Conservation (phyloP, 1,140 invertebrate genomes). For the Hydropsyche tenuis region DNA sequence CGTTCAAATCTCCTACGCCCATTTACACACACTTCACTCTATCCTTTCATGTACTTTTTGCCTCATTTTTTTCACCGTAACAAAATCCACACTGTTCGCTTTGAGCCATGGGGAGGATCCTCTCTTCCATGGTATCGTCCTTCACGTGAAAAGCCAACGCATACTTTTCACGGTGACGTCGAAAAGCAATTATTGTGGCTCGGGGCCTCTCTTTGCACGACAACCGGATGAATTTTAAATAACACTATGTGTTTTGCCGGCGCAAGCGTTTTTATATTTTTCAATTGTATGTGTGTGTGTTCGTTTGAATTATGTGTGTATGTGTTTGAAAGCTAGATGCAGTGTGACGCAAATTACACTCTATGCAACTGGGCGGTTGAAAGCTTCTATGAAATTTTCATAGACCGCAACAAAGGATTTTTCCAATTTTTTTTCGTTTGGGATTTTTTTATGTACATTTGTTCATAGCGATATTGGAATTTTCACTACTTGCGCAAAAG, state of each 20-base stretch:
- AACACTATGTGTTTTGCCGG: conserved; percentile 22
- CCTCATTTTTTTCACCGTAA: not conserved
- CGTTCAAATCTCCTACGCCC: not conserved
- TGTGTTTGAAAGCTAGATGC: no score
- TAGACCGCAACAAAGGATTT: no score
- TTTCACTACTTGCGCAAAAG: no score
- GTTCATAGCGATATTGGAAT: no score
- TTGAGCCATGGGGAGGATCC: not conserved
- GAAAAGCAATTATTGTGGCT: conserved; percentile 49
- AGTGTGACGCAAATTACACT: no score
- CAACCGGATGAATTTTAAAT: conserved; percentile 47
- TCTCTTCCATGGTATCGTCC: not conserved
- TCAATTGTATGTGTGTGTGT: not conserved
- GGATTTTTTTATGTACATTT: no score
- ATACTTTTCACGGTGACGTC: conserved; percentile 21
- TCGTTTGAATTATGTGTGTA: not conserved
- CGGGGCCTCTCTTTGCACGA: conserved; percentile 35
- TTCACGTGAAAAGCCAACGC: not conserved
- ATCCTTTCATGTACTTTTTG: not conserved
- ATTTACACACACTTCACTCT: no score
- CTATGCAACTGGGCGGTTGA: not conserved
- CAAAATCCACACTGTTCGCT: not conserved
- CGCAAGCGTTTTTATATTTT: not conserved
- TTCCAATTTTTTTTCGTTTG: no score
- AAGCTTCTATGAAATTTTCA: not conserved